A percentile compares a stretch with the other conserved stretches of the same genome.
Conservation (phyloP, 2,113 vertebrate genomes). For the Orycteropus afer region DNA sequence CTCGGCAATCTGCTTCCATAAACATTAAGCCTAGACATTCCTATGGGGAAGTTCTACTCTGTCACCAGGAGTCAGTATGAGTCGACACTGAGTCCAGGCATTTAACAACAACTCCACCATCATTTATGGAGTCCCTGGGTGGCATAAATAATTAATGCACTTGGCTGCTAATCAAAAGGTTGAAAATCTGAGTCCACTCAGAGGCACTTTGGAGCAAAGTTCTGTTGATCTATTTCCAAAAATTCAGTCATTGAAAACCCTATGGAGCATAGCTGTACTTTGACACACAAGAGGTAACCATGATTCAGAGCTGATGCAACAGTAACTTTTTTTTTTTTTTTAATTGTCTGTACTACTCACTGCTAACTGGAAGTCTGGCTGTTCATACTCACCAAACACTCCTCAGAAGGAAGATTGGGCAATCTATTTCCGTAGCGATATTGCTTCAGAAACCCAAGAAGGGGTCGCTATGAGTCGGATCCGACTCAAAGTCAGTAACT, state of each 20-base stretch:
- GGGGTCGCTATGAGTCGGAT: too few relatives aligned
- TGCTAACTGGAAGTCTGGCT: too few relatives aligned
- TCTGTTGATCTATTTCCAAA: neutral
- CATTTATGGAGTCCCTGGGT: neutral
- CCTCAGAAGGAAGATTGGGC: too few relatives aligned
- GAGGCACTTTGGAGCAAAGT: neutral
- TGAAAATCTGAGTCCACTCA: neutral
- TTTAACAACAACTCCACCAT: neutral
- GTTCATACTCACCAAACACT: too few relatives aligned
- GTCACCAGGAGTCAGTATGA: neutral
- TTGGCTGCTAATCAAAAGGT: too few relatives aligned
- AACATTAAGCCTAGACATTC: neutral
- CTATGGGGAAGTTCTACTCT: neutral
- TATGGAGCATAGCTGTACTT: neutral
- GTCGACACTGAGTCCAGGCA: neutral
- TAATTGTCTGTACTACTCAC: neutral
- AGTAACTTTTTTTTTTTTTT: neutral
- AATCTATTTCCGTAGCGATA: too few relatives aligned
- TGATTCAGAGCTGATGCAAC: neutral
- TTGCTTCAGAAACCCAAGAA: too few relatives aligned
- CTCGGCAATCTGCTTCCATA: neutral
- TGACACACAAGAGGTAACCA: neutral
- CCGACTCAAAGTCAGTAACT: too few relatives aligned
- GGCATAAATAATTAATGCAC: neutral
- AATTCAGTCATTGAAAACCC: neutral